Evolutionary conservation across 2,888 invertebrate species (phyloP).

Genomic region (Danaus chrysippus): DNA sequence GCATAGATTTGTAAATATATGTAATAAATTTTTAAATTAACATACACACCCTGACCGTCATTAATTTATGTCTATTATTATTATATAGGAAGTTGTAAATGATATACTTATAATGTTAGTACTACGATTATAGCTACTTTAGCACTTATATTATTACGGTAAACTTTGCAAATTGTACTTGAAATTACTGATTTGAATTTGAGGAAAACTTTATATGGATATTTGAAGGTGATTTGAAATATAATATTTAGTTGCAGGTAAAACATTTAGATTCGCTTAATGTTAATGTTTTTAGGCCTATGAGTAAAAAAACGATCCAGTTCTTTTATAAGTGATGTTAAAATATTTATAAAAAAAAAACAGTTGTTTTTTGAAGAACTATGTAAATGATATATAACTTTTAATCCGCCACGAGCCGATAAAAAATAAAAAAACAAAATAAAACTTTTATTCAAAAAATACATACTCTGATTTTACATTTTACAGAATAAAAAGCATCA

Average conservation of each 20-base stretch:
- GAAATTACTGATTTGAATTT: too few relatives aligned
- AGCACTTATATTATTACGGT: background rate
- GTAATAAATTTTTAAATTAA: constrained; percentile 24
- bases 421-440: background rate
- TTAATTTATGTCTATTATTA: constrained; percentile 21
- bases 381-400: too few relatives aligned
- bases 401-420: too few relatives aligned
- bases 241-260: too few relatives aligned
- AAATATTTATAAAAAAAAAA: background rate
- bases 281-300: too few relatives aligned
- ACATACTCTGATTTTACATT: background rate
- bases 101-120: constrained; percentile 9
- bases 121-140: background rate
- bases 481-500: background rate
- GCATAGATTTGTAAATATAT: constrained; percentile 15
- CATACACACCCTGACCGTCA: constrained; percentile 16
- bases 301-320: too few relatives aligned
- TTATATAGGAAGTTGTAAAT: constrained; percentile 25
- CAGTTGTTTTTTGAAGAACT: too few relatives aligned
- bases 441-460: constrained; percentile 2
- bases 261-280: too few relatives aligned
- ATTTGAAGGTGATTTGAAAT: too few relatives aligned
- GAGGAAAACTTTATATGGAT: too few relatives aligned
- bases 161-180: too few relatives aligned
- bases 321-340: background rate